Base-by-base conservation (phyloP, 2,888 invertebrate genomes). In the Agrenia bidenticulata region DNA sequence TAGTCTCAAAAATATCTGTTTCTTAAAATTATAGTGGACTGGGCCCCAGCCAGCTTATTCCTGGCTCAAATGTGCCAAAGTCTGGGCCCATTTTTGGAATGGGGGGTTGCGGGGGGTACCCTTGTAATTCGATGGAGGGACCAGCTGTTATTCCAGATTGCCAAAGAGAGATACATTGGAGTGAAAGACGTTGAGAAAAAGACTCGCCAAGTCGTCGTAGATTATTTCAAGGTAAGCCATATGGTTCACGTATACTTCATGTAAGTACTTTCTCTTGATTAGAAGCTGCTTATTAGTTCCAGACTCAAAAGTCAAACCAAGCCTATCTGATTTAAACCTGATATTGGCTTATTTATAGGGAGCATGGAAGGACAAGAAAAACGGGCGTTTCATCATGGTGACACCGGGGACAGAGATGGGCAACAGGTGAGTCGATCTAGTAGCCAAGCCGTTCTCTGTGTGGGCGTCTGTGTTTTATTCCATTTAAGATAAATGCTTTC, bases 31-130 rank as follows among this genome's bases (percentile, higher is more conserved):
- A 51, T 77, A 88, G 88, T 87, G 45, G 84, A 85, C 1, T 87
- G 88, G 87, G 87, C 88, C 27, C 88, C 88, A 1, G 87, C 87
- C 9, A 86, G 86, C 66, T 80, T 88, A 66, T 84, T 86, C 77
- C 86, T 88, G 87, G 86, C 87, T 45, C 84, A 86, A 77, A 80
- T 88, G 63, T 85, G 84, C 9, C 87, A 86, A 69, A 83, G 86
- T 72, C 80, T 88, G 74, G 83, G 86, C 1, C 87, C 88, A 15
- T 88, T 88, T 82, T 79, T 88, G 67, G 85, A 86, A 70, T 87
- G 87, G 85, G 80, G 81, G 17, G 74, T 81, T 56, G 81, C 81
- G 23, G 86, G 85, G 72, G 81, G 81, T 62, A 84, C 85, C 13
- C 82, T 87, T 2, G 85, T 86, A 1, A 83, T 88, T 13, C 83